A percentile compares a stretch with the other conserved stretches of the same genome.
Conservation (phyloP, 2,797 vertebrate species). For the Valencia hispanica region DNA sequence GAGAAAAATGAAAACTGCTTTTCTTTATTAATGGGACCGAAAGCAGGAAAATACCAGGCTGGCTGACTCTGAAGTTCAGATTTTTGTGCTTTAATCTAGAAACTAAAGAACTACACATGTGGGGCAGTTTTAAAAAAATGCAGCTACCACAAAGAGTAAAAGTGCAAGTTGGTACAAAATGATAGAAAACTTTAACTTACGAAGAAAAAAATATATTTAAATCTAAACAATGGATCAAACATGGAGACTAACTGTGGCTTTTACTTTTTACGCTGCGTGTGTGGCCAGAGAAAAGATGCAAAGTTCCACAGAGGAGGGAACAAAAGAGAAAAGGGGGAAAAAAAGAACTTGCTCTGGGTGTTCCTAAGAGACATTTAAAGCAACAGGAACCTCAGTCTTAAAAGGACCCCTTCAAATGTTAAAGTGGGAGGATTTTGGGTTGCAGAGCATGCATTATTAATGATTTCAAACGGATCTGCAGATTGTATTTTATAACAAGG, state of each 20-base stretch:
- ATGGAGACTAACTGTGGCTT: constrained; percentile 34
- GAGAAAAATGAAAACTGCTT: constrained; percentile 50
- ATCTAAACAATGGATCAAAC: constrained; percentile 32
- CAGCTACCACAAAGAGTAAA: background rate
- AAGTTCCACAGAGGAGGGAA: constrained; percentile 68
- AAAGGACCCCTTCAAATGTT: constrained; percentile 39
- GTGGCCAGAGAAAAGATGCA: constrained; percentile 71
- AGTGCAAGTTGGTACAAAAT: constrained; percentile 2
- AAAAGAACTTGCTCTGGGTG: constrained; percentile 40
- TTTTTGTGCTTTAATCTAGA: constrained; percentile 39
- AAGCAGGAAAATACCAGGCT: constrained; percentile 33
- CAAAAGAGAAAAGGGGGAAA: constrained; percentile 57
- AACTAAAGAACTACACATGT: constrained; percentile 40
- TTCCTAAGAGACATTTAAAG: constrained; percentile 58
- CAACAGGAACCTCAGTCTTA: constrained; percentile 48
- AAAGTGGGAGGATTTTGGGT: constrained; percentile 17
- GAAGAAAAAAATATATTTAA: constrained; percentile 23
- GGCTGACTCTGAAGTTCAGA: constrained; percentile 26
- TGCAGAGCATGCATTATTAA: constrained; percentile 22
- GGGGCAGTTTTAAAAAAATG: constrained; percentile 17
- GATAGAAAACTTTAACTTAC: background rate
- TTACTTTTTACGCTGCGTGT: constrained; percentile 50
- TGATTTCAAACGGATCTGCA: constrained; percentile 1
- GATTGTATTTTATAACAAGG: constrained; percentile 10
- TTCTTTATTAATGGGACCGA: constrained; percentile 31